Evolutionary conservation across 2,113 vertebrate species (phyloP), one percentile per base, ranked within the genome.

Genomic region (Paraplagusia blochii): DNA sequence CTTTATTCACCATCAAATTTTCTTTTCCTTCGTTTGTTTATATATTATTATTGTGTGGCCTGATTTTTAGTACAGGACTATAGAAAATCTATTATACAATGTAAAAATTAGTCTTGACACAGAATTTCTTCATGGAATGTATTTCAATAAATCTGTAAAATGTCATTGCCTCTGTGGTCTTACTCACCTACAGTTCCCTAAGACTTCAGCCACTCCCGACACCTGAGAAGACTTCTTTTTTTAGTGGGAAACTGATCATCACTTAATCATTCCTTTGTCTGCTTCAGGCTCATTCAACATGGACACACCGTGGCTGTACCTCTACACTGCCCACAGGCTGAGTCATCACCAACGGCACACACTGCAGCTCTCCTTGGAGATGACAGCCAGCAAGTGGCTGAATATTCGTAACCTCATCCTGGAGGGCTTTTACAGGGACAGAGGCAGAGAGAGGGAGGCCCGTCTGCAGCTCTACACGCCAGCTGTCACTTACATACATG

Each of bases 221-320:
- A 29, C 22, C 22, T 29, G 22, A 29, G 22, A 29, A 29, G 22
- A 2, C 22, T 29, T 29, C 22, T 29, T 29, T 29, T 29, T 29
- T 29, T 29, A 63, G 13, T 6, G 1, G 36, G 17, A 13, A 33
- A 10, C 3, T n/a, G 40, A 1, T 13, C 19, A 44, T n/a, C 0
- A 35, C 16, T 2, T 18, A 16, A 1, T 53, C 19, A 11, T 51
- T 47, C 3, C 22, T 29, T 47, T 7, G 43, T 51, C 4, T 58
- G 12, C 4, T 44, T 63, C 74, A 95, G 94, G 92, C 22, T 81
- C 75, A 1, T 86, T 95, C 63, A 94, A 84, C 60, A 77, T 94
- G 84, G 91, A 94, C 69, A 93, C 90, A 0, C 94, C 93, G 0
- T 94, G 93, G 93, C 79, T 94, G 8, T 90, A 90, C 63, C 42